phyloP scores from a whole-genome alignment of 1,140 invertebrate species.

The Philopotamus ludificatus region DNA sequence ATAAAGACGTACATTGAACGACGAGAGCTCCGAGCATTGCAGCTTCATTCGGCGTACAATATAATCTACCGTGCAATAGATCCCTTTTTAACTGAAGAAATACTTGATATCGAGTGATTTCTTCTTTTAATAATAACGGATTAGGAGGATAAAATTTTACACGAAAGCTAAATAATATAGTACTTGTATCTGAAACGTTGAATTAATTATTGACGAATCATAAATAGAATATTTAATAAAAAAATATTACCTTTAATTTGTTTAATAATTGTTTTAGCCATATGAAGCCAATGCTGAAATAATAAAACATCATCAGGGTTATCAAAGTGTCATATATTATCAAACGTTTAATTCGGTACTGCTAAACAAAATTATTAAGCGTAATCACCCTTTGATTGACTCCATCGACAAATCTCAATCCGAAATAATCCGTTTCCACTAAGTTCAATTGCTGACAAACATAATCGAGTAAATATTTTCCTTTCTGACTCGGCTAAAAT shows the following conservation, averaged over 20 bases:
- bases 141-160: slow-evolving; percentile 95
- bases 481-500: slow-evolving; percentile 88
- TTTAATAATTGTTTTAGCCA: slow-evolving; percentile 88
- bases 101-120: slow-evolving; percentile 87
- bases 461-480: slow-evolving; percentile 89
- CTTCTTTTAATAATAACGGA: slow-evolving; percentile 78
- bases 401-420: slow-evolving; percentile 89
- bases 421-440: slow-evolving; percentile 96
- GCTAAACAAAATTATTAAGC: slow-evolving; percentile 7
- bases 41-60: slow-evolving; percentile 86
- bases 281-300: slow-evolving; percentile 94
- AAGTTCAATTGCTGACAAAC: slow-evolving; percentile 92
- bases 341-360: background rate
- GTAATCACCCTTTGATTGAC: slow-evolving; percentile 84
- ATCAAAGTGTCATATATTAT: no score
- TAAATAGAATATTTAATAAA: slow-evolving; percentile 4
- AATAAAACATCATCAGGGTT: slow-evolving; percentile 45
- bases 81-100: slow-evolving; percentile 94
- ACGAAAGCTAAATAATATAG: slow-evolving; percentile 87
- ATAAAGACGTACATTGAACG: slow-evolving; percentile 76
- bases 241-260: slow-evolving; percentile 83
- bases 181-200: slow-evolving; percentile 72
- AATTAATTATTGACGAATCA: no score
- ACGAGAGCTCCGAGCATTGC: slow-evolving; percentile 88
- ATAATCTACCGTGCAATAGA: slow-evolving; percentile 88